A percentile compares a stretch with the other conserved stretches of the same genome.
Conservation (phyloP, 2,888 invertebrate species). For the Synergus itoensis region DNA sequence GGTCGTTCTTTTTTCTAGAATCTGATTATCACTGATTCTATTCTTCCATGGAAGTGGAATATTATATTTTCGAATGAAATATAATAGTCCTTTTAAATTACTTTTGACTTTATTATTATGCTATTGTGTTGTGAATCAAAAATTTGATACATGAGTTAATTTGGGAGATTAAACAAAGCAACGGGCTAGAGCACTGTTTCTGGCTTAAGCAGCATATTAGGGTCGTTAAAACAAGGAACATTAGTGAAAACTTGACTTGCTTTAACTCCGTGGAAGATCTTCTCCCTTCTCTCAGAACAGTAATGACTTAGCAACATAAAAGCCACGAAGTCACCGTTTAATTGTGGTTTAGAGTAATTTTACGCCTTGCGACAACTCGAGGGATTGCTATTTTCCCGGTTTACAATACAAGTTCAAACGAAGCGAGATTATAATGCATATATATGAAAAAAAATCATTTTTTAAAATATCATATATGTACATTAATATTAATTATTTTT, state of each 20-base stretch:
- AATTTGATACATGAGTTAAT: neutral
- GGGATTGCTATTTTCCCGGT: neutral
- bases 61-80: too few species aligned
- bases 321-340: conserved; percentile 62
- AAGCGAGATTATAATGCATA: neutral
- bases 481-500: too few species aligned
- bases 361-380: conserved; percentile 52
- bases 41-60: neutral
- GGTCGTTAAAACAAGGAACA: conserved; percentile 74
- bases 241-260: conserved; percentile 75
- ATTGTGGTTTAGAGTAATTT: conserved; percentile 65
- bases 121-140: neutral
- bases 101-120: neutral
- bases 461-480: too few species aligned
- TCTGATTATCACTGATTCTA: neutral
- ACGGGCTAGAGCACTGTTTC: conserved; percentile 58
- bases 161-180: conserved; percentile 21
- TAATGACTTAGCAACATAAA: conserved; percentile 58
- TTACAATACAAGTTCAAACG: neutral
- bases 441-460: neutral
- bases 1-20: neutral
- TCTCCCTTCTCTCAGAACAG: conserved; percentile 48
- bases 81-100: too few species aligned
- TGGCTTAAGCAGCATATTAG: conserved; percentile 72
- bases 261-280: conserved; percentile 58